phyloP scores from a whole-genome alignment of 2,888 invertebrate genomes.

The Nomada ferruginata region DNA sequence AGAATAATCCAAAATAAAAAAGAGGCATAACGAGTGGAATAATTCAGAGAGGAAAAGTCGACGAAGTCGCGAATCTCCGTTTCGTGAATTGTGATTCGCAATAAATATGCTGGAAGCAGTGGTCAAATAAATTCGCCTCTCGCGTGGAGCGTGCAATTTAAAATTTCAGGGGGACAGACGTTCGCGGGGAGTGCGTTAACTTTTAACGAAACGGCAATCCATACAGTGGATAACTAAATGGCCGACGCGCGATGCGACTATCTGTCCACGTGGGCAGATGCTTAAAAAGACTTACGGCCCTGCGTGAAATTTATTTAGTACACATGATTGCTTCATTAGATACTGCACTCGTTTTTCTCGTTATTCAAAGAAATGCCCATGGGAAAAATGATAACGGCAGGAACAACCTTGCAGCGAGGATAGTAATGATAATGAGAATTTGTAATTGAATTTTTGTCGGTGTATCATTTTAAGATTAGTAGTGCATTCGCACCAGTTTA shows the following conservation, averaged over 20 bases:
- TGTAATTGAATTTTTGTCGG: too few relatives aligned
- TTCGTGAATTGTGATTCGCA: constrained; percentile 12
- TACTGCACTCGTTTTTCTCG: not conserved
- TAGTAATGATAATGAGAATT: too few relatives aligned
- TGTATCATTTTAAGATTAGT: too few relatives aligned
- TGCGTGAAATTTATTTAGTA: constrained; percentile 21
- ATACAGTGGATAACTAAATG: constrained; percentile 45
- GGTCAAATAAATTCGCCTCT: constrained; percentile 36
- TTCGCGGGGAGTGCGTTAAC: constrained; percentile 28
- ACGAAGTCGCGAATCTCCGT: not conserved
- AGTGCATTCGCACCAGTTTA: too few relatives aligned
- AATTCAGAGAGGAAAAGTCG: not conserved
- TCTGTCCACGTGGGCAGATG: constrained; percentile 15
- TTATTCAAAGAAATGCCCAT: not conserved
- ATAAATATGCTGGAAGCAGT: constrained; percentile 21
- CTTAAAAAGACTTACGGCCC: constrained; percentile 38
- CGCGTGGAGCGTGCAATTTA: constrained; percentile 20
- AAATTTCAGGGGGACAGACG: constrained; percentile 29
- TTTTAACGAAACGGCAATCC: constrained; percentile 41
- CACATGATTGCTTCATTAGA: constrained; percentile 22
- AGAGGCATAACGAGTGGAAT: not conserved
- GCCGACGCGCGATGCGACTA: constrained; percentile 21
- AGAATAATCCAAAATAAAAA: not conserved
- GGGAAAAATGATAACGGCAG: not conserved
- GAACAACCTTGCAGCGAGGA: too few relatives aligned